Conservation (phyloP, 1,140 invertebrate species). For the Meloidogyne exigua region DNA sequence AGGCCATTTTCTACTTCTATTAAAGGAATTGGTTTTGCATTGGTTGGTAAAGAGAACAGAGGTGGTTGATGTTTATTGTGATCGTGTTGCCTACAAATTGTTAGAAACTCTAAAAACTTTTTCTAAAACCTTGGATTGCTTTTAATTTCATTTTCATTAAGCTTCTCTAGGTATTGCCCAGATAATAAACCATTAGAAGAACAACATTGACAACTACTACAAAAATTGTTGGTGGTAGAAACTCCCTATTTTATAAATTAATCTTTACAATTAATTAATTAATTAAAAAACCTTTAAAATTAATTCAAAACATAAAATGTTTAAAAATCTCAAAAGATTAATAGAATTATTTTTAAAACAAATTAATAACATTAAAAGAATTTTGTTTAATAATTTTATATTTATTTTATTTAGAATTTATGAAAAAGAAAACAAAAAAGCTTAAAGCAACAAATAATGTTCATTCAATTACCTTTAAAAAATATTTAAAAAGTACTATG, state of each 20-base stretch:
- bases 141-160: not conserved
- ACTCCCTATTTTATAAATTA: not conserved
- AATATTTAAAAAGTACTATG: too few relatives aligned
- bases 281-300: too few relatives aligned
- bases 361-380: too few relatives aligned
- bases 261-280: too few relatives aligned
- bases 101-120: not conserved
- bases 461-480: too few relatives aligned
- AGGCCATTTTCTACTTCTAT: not conserved
- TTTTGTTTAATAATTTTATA: too few relatives aligned
- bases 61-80: not conserved
- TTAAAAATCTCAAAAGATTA: too few relatives aligned
- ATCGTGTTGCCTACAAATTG: not conserved
- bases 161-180: not conserved
- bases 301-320: too few relatives aligned
- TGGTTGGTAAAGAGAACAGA: not conserved
- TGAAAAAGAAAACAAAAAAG: too few relatives aligned
- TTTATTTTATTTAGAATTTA: too few relatives aligned
- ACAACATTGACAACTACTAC: not conserved
- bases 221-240: not conserved
- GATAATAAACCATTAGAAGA: not conserved
- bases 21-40: not conserved
- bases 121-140: not conserved
- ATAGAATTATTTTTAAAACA: too few relatives aligned
- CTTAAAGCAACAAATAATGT: too few relatives aligned